phyloP scores from a whole-genome alignment of 2,888 invertebrate species.

The Pristionchus arcanus region DNA sequence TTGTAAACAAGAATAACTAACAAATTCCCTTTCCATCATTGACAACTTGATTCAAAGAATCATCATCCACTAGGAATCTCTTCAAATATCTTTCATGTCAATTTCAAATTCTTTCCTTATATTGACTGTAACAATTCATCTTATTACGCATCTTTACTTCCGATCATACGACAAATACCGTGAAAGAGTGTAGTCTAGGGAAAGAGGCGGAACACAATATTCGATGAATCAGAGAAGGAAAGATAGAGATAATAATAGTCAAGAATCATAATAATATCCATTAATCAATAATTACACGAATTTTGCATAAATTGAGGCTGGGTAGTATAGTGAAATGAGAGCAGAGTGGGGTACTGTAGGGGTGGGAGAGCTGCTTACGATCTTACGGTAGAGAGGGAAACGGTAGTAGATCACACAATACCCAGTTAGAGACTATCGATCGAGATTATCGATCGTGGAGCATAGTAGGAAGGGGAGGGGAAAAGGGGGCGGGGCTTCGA shows the following conservation, averaged over 20 bases:
- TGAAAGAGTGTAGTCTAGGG: slow-evolving; percentile 34
- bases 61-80: too few species aligned
- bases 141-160: slow-evolving; percentile 34
- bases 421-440: slow-evolving; percentile 46
- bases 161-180: neutral
- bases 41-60: too few species aligned
- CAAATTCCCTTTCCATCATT: too few species aligned
- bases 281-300: slow-evolving; percentile 49
- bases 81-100: too few species aligned
- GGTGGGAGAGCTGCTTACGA: neutral
- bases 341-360: too few species aligned
- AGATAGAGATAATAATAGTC: neutral
- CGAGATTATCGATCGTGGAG: slow-evolving; percentile 35
- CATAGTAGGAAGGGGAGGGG: neutral
- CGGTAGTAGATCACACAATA: slow-evolving; percentile 49
- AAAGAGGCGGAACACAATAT: slow-evolving; percentile 35
- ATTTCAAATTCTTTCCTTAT: too few species aligned
- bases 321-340: slow-evolving; percentile 24
- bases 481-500: neutral
- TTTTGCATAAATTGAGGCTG: slow-evolving; percentile 44
- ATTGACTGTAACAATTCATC: too few species aligned
- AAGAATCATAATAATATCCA: slow-evolving; percentile 44
- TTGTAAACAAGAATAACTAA: too few species aligned
- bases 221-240: slow-evolving; percentile 21
- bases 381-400: slow-evolving; percentile 10